phyloP scores from a whole-genome alignment of 1,140 invertebrate species.

The Bombus sylvicola region DNA sequence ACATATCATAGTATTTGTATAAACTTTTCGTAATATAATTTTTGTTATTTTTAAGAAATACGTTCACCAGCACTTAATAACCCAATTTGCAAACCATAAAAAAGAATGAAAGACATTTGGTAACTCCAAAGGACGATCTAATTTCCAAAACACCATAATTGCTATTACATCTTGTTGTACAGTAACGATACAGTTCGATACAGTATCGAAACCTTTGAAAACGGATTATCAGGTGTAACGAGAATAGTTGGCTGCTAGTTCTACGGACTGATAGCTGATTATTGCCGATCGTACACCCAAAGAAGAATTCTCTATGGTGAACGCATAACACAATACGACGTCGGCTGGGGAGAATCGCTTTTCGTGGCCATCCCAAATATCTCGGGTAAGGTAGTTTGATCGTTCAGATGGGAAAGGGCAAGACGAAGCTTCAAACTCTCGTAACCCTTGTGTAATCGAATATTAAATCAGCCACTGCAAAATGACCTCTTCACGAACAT shows the following conservation, averaged over 20 bases:
- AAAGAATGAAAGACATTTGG: not conserved
- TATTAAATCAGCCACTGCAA: not conserved
- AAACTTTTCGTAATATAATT: too few species aligned
- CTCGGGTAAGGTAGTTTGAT: not conserved
- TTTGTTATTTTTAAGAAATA: not conserved
- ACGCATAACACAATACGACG: slow-evolving; percentile 2
- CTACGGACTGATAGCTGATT: slow-evolving; percentile 17
- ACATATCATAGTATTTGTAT: too few species aligned
- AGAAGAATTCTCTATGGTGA: slow-evolving; percentile 7
- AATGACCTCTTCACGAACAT: not conserved
- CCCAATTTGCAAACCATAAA: not conserved
- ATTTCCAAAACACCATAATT: not conserved
- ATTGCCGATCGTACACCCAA: not conserved
- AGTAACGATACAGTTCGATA: not conserved
- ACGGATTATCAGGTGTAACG: slow-evolving; percentile 34
- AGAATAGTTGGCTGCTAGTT: slow-evolving; percentile 35
- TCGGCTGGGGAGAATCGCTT: not conserved
- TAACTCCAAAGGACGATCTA: not conserved
- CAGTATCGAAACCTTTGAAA: not conserved
- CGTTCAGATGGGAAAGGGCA: not conserved
- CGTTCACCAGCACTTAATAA: not conserved
- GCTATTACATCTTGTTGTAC: not conserved
- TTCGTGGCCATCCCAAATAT: not conserved
- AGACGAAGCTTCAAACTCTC: not conserved
- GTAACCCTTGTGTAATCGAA: not conserved